Base-by-base conservation (phyloP, 2,113 vertebrate genomes). In the Ceuthmochares aereus region DNA sequence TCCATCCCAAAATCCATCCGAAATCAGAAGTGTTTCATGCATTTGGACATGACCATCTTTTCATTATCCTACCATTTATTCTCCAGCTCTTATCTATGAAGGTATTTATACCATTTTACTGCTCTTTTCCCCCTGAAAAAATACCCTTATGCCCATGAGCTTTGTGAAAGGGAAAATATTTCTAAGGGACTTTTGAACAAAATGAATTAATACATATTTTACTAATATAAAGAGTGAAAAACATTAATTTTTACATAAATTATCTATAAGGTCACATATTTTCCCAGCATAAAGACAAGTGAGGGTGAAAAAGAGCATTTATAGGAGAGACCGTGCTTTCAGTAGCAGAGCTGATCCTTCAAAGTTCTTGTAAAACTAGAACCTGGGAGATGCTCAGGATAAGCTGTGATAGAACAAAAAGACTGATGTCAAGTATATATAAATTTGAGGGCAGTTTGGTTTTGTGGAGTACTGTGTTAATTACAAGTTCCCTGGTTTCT, bases 341-440 rank as follows among this genome's bases (percentile, higher is more conserved):
- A 56, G 55, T 7, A 73, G n/a, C 23, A 79, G 30, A 68, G 27
- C 36, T 78, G 37, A 91, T n/a, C 12, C 49, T 91, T 84, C 63
- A 30, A 70, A 70, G 11, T 78, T 95, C 84, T 75, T 78, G 32
- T 36, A 91, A 51, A 89, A 95, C 69, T 68, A 82, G 84, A 95
- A 84, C 47, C 52, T 26, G 26, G 87, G 55, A 93, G 52, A 91
- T 82, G 60, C 14, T 87, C 27, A 62, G 67, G 55, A 82, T 81
- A 91, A 87, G 52, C 51, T 55, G 22, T 2, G 5, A 73, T 3
- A 60, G 26, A 80, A 86, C 27, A 77, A 89, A 66, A 84, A 63
- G 55, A 74, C 4, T 83, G n/a, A 9, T 70, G 69, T 23, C 11
- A 89, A 67, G 17, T 62, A n/a, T 40, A 91, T 87, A 87, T 67